Evolutionary conservation across 2,113 vertebrate species (phyloP).

Genomic region (Melanerpes formicivorus): DNA sequence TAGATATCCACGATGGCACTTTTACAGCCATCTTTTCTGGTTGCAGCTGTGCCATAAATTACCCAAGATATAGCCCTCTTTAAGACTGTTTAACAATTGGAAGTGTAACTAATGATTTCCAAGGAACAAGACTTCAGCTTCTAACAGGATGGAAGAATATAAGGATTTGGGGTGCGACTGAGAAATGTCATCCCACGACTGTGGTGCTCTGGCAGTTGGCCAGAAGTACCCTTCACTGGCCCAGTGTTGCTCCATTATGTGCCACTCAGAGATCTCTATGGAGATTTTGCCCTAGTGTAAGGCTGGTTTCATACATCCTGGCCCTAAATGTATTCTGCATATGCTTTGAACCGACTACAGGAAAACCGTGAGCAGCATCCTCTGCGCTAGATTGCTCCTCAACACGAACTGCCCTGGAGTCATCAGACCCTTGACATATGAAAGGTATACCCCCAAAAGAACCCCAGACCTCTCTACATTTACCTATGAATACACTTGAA

Average conservation of each 20-base stretch:
- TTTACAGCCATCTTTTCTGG: constrained; percentile 10
- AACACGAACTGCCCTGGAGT: background rate
- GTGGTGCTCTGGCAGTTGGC: background rate
- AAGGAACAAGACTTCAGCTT: background rate
- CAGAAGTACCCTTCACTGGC: background rate
- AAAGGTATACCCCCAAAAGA: background rate
- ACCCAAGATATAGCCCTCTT: background rate
- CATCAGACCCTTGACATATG: background rate
- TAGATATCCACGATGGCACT: background rate
- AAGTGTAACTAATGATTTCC: constrained; percentile 5
- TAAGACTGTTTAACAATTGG: background rate
- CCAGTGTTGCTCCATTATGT: background rate
- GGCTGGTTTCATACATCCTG: background rate
- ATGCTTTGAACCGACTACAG: background rate
- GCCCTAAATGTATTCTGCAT: background rate
- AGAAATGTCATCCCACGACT: constrained; percentile 7
- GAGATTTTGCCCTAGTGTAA: background rate
- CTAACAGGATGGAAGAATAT: background rate
- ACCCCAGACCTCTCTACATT: rapidly evolving
- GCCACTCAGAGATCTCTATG: background rate
- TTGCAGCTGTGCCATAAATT: constrained; percentile 16
- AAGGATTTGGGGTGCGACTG: background rate
- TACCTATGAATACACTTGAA: background rate
- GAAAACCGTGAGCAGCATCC: background rate
- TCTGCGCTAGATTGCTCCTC: rapidly evolving